Evolutionary conservation across 2,888 invertebrate species (phyloP).

Genomic region (Cabera pusaria): DNA sequence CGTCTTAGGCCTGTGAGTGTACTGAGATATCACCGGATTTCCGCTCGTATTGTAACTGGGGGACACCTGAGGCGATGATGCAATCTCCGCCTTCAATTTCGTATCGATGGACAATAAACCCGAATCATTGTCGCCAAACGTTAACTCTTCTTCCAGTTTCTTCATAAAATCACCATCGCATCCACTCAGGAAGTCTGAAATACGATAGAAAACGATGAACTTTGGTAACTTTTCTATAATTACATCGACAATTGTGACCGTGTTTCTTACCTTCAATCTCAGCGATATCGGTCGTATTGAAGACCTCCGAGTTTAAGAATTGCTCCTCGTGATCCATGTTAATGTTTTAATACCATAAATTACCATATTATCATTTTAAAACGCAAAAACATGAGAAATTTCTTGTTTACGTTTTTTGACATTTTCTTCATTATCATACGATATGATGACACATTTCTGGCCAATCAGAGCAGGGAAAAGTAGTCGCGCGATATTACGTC

Average conservation of each 20-base stretch:
- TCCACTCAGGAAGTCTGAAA: conserved; percentile 85
- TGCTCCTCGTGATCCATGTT: conserved; percentile 67
- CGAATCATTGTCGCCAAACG: conserved; percentile 59
- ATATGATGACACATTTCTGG: conserved; percentile 50
- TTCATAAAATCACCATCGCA: conserved; percentile 87
- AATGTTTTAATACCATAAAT: conserved; percentile 24
- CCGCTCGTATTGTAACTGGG: conserved; percentile 57
- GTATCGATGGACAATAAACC: conserved; percentile 59
- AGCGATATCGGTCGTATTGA: conserved; percentile 86
- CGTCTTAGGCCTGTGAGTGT: conserved; percentile 49
- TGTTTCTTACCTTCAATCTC: conserved; percentile 86
- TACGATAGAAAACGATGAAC: too few relatives aligned
- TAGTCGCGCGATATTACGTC: conserved; percentile 85
- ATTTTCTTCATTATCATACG: conserved; percentile 46
- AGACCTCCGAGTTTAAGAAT: conserved; percentile 79
- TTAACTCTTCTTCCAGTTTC: conserved; percentile 71
- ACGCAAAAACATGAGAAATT: conserved; percentile 26
- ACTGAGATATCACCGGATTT: conserved; percentile 70
- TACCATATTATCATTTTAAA: conserved; percentile 27
- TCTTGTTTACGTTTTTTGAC: conserved; percentile 67
- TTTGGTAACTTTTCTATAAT: too few relatives aligned
- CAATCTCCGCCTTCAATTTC: conserved; percentile 48
- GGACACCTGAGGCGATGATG: conserved; percentile 56
- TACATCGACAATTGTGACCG: too few relatives aligned
- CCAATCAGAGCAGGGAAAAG: conserved; percentile 81